Evolutionary conservation across 2,888 invertebrate species (phyloP), one percentile per base, ranked within the genome.

Genomic region (Cacoxenus indagator): DNA sequence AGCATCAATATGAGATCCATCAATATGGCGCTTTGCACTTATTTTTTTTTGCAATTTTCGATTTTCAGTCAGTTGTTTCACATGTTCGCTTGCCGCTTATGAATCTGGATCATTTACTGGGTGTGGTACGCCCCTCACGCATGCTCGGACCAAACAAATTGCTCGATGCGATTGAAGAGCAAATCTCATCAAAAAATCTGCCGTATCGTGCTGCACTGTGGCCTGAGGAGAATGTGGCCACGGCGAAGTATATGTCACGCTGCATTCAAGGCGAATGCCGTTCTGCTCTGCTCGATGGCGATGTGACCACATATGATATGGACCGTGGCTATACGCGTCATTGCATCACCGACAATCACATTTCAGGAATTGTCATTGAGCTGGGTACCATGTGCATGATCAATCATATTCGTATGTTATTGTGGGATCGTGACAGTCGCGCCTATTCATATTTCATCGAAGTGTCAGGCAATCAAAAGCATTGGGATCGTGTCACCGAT

Each of bases 401-500:
- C 81, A 99, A 99, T 90, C 95, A 97, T 84, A 92, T 99, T 70
- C 92, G 93, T 70, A 92, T 99, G 91, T 90, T 98, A 78, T 91
- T 99, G 11, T 98, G 98, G 97, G 99, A 99, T 89, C 91, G 94
- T 70, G 98, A 99, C 87, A 91, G 93, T 85, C 92, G 96, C 90
- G 92, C 86, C 0, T 88, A 88, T 73, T 87, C 87, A 1, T 88
- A 87, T 71, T 87, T 79, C 54, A 82, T 88, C 37, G 97, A 96
- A 87, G 95, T 97, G 29, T 98, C 97, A 0, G 95, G 97, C 89
- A 97, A 99, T 90, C 94, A 96, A 87, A 94, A 93, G 87, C 96
- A 98, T 88, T 99, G 99, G 98, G 93, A 95, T 72, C 92, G 94
- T 70, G 94, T 99, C 67, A 92, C 98, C 72, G 98, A 99, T 89